Evolutionary conservation across 2,888 invertebrate species (phyloP), one percentile per base, ranked within the genome.

Genomic region (Pinctada fucata): DNA sequence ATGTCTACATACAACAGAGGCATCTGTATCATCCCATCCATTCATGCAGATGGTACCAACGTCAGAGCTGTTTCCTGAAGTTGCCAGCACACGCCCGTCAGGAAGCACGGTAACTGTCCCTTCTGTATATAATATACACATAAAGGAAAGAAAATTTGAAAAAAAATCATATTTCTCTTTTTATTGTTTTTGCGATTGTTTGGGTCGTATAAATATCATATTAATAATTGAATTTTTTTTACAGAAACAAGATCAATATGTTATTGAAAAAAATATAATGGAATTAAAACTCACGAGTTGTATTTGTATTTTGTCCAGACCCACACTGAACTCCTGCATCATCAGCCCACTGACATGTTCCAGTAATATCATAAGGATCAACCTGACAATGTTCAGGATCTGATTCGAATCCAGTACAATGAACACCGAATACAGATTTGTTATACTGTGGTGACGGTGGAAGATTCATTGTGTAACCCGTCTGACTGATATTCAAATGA

Each of bases 1-100:
- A 49, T 73, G 68, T 31, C 78, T 51, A 73, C 78, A 78, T 6
- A 72, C 6, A 3, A 78, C 73, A 8, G 16, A 45, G 13, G 78
- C 78, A 63, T 72, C 72, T 8, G 4, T 52, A 31, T 78, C 69
- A 49, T 72, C 73, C 78, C 78, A 78, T 31, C 13, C 2, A 49
- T 72, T 49, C 0, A 16, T 50, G 63, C 78, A 78, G 3, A 78
- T 63, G 5, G 72, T 58, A 5, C 73, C 78, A 4, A 76, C 10
- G 6, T 63, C 4, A 3, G 63, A 63, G 3, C n/a, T 52, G n/a
- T 67, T 67, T 13, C 13, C 51, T 47, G 16, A 16, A 6, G 45
- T 2, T 51, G 3, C 13, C 5, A 75, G 49, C 3, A 74, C 74
- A 6, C 74, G 63, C 10, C 74, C 74, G 16, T 66, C 74, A 31